These are phyloP conservation scores for Chymomyza procnemis DNA, from an alignment of 2,888 invertebrate species.

Conservation along the genomic window DNA sequence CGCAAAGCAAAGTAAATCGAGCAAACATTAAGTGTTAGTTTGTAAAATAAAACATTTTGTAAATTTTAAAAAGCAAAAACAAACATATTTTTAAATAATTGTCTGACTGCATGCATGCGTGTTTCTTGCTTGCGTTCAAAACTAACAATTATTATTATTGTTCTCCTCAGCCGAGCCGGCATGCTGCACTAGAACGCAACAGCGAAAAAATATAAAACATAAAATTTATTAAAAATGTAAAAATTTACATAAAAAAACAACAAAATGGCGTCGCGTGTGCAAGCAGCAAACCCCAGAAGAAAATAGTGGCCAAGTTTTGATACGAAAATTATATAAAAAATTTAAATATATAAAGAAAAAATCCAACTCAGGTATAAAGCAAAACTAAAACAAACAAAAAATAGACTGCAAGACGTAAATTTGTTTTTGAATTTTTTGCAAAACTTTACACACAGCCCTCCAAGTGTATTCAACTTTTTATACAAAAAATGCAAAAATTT, in stretches of 20 bases:
- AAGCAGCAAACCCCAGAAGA: background rate
- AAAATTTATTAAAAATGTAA: background rate
- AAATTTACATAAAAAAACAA: background rate
- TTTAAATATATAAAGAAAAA: background rate
- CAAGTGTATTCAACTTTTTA: slow-evolving; percentile 3
- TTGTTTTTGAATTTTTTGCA: background rate
- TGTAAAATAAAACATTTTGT: background rate
- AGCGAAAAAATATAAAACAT: background rate
- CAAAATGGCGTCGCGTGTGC: slow-evolving; percentile 5
- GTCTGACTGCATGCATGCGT: background rate
- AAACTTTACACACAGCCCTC: background rate
- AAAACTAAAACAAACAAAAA: slow-evolving; percentile 4
- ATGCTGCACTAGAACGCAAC: background rate
- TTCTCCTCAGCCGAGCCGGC: background rate
- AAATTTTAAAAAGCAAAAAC: background rate
- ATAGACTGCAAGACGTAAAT: slow-evolving; percentile 7
- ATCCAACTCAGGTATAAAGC: background rate
- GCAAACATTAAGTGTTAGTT: background rate
- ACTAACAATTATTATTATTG: too few species aligned
- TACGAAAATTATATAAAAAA: slow-evolving; percentile 1
- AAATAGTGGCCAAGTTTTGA: background rate
- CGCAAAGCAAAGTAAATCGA: background rate
- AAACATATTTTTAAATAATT: background rate
- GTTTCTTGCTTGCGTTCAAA: too few species aligned
- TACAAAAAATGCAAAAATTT: background rate